phyloP scores from a whole-genome alignment of 2,113 vertebrate genomes.

The Grallaria varia region DNA sequence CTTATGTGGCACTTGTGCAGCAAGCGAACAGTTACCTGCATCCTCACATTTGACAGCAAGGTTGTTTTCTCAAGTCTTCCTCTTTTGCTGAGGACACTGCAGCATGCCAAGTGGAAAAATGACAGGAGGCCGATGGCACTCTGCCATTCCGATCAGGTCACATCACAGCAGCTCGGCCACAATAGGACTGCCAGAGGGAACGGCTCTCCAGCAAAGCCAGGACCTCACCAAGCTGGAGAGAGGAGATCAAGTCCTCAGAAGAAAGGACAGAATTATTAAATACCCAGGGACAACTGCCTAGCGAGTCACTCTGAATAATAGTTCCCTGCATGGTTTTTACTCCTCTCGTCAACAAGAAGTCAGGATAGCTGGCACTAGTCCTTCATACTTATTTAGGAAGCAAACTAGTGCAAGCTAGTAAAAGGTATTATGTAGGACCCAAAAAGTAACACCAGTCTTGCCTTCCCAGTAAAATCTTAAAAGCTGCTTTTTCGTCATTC shows the following conservation, averaged over 20 bases:
- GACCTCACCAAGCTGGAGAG: not conserved
- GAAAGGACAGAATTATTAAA: not conserved
- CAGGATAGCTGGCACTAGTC: not conserved
- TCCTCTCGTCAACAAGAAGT: not conserved
- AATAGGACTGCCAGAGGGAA: not conserved
- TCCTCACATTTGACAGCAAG: not conserved
- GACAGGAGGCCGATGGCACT: not conserved
- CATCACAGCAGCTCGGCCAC: not conserved
- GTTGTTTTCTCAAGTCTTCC: not conserved
- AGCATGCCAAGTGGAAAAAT: not conserved
- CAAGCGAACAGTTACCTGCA: not conserved
- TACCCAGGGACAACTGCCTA: not conserved
- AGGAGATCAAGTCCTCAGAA: not conserved
- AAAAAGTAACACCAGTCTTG: not conserved
- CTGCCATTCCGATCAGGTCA: not conserved
- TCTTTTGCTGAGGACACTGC: not conserved
- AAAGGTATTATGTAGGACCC: not conserved
- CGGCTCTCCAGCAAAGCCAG: not conserved
- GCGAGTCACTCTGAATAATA: not conserved
- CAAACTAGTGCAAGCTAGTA: not conserved
- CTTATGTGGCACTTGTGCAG: not conserved
- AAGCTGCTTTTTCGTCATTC: not conserved
- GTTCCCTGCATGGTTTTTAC: not conserved
- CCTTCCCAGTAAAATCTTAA: not conserved
- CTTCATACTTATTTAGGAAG: not conserved